These are phyloP conservation scores for Notospermus geniculatus DNA, from an alignment of 1,140 invertebrate genomes.

Conservation along the genomic window DNA sequence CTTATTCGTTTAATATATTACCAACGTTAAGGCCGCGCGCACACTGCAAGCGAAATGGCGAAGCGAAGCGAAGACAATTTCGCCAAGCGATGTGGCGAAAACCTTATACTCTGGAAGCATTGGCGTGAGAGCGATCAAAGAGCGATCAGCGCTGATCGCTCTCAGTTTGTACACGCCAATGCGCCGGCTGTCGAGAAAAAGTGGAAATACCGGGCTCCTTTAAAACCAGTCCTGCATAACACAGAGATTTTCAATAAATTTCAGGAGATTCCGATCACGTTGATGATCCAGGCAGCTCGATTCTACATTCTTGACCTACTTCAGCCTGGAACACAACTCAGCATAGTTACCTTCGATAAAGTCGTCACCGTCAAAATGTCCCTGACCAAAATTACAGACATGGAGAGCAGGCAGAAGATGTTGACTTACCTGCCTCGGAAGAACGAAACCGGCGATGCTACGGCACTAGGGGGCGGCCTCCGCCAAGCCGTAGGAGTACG, in stretches of 20 bases:
- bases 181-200: not conserved
- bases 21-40: too few species aligned
- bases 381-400: constrained; percentile 19
- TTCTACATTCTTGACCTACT: constrained; percentile 28
- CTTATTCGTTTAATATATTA: too few species aligned
- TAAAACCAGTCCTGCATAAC: not conserved
- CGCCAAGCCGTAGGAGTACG: constrained; percentile 27
- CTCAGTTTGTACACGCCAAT: not conserved
- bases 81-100: too few species aligned
- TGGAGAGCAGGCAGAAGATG: constrained; percentile 20
- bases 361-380: constrained; percentile 21
- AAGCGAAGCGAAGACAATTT: too few species aligned
- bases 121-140: too few species aligned
- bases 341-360: constrained; percentile 29
- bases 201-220: not conserved
- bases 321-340: constrained; percentile 25
- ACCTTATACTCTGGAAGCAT: too few species aligned
- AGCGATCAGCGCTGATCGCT: too few species aligned
- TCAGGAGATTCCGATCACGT: constrained; percentile 25
- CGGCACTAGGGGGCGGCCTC: constrained; percentile 28
- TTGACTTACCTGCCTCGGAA: constrained; percentile 21
- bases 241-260: not conserved
- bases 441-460: constrained; percentile 22
- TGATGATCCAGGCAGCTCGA: constrained; percentile 28
- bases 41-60: too few species aligned